phyloP scores from a whole-genome alignment of 1,140 invertebrate species.

The Tetramorium parvispinum region DNA sequence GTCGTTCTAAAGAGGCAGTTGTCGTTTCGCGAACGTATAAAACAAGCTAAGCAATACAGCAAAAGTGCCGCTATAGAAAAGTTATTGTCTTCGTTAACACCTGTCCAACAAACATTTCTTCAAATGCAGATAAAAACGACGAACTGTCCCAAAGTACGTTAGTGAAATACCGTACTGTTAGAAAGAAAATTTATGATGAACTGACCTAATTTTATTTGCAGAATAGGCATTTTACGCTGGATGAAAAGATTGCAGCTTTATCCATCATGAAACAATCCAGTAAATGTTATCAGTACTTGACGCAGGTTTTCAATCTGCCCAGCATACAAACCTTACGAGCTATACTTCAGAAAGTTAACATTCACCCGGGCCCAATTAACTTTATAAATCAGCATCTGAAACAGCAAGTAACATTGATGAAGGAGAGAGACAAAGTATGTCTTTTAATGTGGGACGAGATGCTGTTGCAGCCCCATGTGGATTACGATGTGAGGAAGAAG shows the following conservation, averaged over 20 bases:
- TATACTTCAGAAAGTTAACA: slow-evolving; percentile 45
- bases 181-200: neutral
- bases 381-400: slow-evolving; percentile 44
- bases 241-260: slow-evolving; percentile 58
- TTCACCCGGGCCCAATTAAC: slow-evolving; percentile 45
- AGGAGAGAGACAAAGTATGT: slow-evolving; percentile 49
- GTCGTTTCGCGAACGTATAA: slow-evolving; percentile 36
- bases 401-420: slow-evolving; percentile 38
- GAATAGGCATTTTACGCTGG: slow-evolving; percentile 32
- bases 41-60: slow-evolving; percentile 40
- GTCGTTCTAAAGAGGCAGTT: neutral
- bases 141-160: slow-evolving; percentile 8
- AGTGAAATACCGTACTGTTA: neutral
- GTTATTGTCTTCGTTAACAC: slow-evolving; percentile 18
- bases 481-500: slow-evolving; percentile 28
- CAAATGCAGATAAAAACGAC: slow-evolving; percentile 38
- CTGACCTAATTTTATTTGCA: slow-evolving; percentile 28
- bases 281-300: slow-evolving; percentile 44
- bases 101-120: slow-evolving; percentile 26
- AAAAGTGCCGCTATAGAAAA: slow-evolving; percentile 37
- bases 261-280: slow-evolving; percentile 54
- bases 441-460: slow-evolving; percentile 55
- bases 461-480: slow-evolving; percentile 22
- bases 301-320: slow-evolving; percentile 47
- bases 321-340: slow-evolving; percentile 17